These are phyloP conservation scores for Dunckerocampus dactyliophorus DNA, from an alignment of 2,113 vertebrate species.

Conservation along the genomic window DNA sequence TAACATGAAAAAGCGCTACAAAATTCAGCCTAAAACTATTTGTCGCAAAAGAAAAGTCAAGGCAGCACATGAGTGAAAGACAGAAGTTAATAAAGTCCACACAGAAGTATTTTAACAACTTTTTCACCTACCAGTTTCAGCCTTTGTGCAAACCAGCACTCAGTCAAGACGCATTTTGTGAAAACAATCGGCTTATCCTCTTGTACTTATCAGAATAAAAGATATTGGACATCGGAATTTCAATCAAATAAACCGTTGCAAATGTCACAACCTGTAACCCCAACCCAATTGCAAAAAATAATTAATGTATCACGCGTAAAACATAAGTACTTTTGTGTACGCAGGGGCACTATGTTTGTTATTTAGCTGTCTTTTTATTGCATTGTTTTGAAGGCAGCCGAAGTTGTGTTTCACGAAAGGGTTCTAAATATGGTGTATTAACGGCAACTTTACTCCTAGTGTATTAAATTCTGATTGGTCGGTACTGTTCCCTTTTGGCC, in stretches of 20 bases:
- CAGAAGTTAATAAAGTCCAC: neutral
- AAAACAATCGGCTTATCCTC: neutral
- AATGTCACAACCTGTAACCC: neutral
- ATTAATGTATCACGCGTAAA: too few relatives aligned
- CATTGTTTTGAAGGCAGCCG: constrained; percentile 34
- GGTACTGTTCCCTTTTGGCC: constrained; percentile 7
- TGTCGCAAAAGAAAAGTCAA: too few relatives aligned
- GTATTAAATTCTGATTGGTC: constrained; percentile 54
- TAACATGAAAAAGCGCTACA: too few relatives aligned
- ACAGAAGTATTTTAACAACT: neutral
- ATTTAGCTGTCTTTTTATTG: too few relatives aligned
- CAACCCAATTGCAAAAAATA: too few relatives aligned
- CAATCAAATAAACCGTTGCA: neutral
- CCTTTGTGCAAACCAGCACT: constrained; percentile 17
- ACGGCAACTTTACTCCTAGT: neutral
- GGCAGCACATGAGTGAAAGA: neutral
- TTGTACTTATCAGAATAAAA: constrained; percentile 18
- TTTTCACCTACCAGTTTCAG: constrained; percentile 28
- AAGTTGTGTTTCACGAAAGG: neutral
- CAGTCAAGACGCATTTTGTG: neutral
- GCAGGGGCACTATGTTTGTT: neutral
- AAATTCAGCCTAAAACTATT: too few relatives aligned
- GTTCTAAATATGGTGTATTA: neutral
- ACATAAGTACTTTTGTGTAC: neutral
- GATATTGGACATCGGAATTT: too few relatives aligned